Conservation (phyloP, 2,797 vertebrate genomes). For the Hapalemur alaotrensis region DNA sequence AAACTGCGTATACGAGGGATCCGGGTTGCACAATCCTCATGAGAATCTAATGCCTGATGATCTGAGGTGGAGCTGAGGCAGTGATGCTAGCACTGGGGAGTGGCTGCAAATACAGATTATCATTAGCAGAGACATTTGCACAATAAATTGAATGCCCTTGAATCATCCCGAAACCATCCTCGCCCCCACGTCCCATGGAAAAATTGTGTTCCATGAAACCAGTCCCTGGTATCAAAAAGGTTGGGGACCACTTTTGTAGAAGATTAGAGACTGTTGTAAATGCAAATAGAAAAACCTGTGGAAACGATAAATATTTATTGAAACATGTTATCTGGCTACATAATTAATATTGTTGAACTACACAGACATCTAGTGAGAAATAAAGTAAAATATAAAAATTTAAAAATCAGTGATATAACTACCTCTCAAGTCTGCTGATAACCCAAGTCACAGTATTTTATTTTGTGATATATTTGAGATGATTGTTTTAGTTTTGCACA, state of each 20-base stretch:
- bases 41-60: too few species aligned
- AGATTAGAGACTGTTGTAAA: not conserved
- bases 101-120: too few species aligned
- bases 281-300: not conserved
- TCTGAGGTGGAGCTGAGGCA: too few species aligned
- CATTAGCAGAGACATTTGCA: too few species aligned
- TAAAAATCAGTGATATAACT: not conserved
- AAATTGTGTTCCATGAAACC: too few species aligned
- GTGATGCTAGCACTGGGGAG: too few species aligned
- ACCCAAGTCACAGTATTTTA: not conserved
- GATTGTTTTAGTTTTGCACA: not conserved
- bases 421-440: not conserved
- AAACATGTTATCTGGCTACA: not conserved
- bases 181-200: too few species aligned
- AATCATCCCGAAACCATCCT: too few species aligned
- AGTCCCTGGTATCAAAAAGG: too few species aligned
- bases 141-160: too few species aligned
- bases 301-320: not conserved
- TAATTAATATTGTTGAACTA: not conserved
- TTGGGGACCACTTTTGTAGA: not conserved
- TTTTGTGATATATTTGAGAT: constrained; percentile 3
- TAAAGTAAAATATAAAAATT: not conserved
- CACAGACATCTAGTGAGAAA: not conserved
- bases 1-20: too few species aligned
- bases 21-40: too few species aligned